These are phyloP conservation scores for Eulithis testata DNA, from an alignment of 2,888 invertebrate species.

Conservation along the genomic window DNA sequence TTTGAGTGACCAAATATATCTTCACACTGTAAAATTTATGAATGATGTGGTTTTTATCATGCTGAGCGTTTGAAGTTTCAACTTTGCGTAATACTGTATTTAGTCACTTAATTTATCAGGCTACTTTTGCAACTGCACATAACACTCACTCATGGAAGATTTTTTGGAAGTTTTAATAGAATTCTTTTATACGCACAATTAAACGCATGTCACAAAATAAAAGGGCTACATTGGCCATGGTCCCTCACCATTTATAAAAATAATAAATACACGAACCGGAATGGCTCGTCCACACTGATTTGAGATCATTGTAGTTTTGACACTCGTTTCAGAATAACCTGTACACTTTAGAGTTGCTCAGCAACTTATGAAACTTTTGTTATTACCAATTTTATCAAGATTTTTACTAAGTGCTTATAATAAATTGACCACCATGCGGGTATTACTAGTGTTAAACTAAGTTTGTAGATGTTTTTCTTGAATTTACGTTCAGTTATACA, in stretches of 20 bases:
- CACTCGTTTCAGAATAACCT: background rate
- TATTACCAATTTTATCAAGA: background rate
- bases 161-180: constrained; percentile 26
- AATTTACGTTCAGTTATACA: background rate
- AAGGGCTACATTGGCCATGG: constrained; percentile 36
- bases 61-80: background rate
- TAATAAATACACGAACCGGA: constrained; percentile 32
- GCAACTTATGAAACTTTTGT: background rate
- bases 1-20: constrained; percentile 1
- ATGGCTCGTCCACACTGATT: constrained; percentile 37
- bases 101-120: background rate
- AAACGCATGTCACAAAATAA: constrained; percentile 33
- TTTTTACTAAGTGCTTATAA: background rate
- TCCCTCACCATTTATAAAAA: constrained; percentile 39
- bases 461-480: background rate
- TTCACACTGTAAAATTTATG: background rate
- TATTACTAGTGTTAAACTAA: background rate
- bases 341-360: background rate
- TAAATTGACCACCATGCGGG: background rate
- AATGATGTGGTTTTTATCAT: background rate
- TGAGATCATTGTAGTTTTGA: constrained; percentile 9
- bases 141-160: constrained; percentile 31
- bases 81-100: background rate
- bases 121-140: background rate
- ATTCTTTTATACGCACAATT: constrained; percentile 26